Percentiles rank a stretch among this genome's conserved stretches.
Evolutionary conservation across 2,888 invertebrate species (phyloP).

Genomic region (Amiota communis): DNA sequence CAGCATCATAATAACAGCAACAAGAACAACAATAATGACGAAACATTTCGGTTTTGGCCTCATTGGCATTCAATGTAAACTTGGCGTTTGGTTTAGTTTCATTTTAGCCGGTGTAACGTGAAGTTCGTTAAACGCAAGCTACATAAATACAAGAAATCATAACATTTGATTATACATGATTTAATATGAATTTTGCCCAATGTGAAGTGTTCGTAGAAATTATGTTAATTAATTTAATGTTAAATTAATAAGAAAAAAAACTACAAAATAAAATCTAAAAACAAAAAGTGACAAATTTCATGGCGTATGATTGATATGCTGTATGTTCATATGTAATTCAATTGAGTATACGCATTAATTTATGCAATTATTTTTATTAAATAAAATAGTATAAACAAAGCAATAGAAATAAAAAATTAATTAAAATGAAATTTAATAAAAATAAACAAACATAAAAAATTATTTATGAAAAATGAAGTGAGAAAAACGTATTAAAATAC

Average conservation of each 20-base stretch:
- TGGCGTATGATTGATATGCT: background rate
- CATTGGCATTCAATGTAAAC: constrained; percentile 36
- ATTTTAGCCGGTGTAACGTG: constrained; percentile 61
- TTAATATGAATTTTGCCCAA: background rate
- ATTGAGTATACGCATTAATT: background rate
- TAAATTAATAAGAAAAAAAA: constrained; percentile 15
- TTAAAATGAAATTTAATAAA: background rate
- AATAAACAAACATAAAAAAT: background rate
- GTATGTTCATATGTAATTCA: too few species aligned
- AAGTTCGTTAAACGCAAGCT: constrained; percentile 48
- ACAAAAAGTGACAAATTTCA: constrained; percentile 24
- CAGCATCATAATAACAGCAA: constrained; percentile 4
- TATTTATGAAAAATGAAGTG: background rate
- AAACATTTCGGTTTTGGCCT: constrained; percentile 32
- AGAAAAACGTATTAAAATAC: background rate
- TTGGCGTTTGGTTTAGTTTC: constrained; percentile 55
- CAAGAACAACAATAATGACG: constrained; percentile 42
- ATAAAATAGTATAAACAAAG: background rate
- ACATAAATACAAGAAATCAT: background rate
- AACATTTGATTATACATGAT: too few species aligned
- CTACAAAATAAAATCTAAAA: background rate
- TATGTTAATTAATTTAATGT: background rate
- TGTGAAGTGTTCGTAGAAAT: background rate
- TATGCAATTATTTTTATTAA: background rate
- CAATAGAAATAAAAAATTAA: background rate